These are phyloP conservation scores for Pleuronectes platessa DNA, from an alignment of 2,113 vertebrate genomes.

Conservation along the genomic window DNA sequence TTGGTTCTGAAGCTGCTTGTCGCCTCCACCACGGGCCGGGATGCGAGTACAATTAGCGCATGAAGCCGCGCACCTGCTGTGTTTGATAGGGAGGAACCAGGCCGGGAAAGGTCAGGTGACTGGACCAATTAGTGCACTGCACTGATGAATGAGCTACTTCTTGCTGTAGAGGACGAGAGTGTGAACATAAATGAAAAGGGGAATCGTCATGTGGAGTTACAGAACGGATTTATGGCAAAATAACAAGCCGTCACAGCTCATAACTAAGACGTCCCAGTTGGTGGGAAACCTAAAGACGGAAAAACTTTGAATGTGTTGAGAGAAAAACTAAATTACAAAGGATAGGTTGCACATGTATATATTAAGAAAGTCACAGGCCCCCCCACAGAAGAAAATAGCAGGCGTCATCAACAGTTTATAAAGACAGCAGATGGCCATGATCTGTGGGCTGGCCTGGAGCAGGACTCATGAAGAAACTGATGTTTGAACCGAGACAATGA, in stretches of 20 bases:
- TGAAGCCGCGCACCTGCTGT: slow-evolving; percentile 44
- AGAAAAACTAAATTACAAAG: background rate
- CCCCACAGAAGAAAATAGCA: slow-evolving; percentile 3
- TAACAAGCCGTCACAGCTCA: background rate
- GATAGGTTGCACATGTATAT: background rate
- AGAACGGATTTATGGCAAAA: slow-evolving; percentile 17
- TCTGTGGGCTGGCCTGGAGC: slow-evolving; percentile 10
- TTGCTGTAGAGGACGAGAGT: slow-evolving; percentile 5
- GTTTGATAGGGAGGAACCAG: slow-evolving; percentile 19
- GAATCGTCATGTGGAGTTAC: background rate
- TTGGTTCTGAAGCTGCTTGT: slow-evolving; percentile 37
- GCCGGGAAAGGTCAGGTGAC: slow-evolving; percentile 52
- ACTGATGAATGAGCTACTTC: slow-evolving; percentile 23
- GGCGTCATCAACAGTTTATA: background rate
- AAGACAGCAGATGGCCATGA: slow-evolving; percentile 20
- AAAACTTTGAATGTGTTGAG: background rate
- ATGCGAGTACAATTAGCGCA: slow-evolving; percentile 24
- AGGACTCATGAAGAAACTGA: slow-evolving; percentile 9
- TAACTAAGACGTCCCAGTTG: background rate
- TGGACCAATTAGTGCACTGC: slow-evolving; percentile 33
- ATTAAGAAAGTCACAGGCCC: background rate
- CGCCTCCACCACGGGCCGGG: background rate
- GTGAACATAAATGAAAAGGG: background rate
- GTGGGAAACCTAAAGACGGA: background rate
- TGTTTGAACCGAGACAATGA: slow-evolving; percentile 6